Evolutionary conservation across 2,888 invertebrate genomes (phyloP).

Genomic region (Lordiphosa andalusiaca): DNA sequence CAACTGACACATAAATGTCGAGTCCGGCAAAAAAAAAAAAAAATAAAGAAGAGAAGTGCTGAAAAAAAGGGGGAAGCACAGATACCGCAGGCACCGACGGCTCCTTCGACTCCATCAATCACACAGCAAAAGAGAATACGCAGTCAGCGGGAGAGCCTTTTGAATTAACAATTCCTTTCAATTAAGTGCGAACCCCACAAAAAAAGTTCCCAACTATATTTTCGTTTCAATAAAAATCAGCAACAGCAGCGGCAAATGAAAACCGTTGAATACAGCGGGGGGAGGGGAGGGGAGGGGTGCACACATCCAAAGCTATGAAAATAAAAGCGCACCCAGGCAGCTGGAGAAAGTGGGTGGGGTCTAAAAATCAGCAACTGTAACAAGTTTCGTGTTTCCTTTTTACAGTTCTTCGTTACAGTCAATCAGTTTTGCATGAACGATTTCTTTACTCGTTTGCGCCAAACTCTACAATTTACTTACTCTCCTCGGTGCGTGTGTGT

Average conservation of each 20-base stretch:
- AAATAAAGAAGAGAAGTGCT: conserved; percentile 10
- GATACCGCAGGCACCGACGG: neutral
- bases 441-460: conserved; percentile 15
- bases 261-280: conserved; percentile 65
- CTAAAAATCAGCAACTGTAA: conserved; percentile 67
- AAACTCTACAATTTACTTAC: conserved; percentile 15
- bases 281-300: no score
- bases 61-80: neutral
- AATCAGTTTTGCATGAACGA: conserved; percentile 71
- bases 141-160: conserved; percentile 20
- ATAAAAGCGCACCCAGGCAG: conserved; percentile 47
- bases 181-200: conserved; percentile 67
- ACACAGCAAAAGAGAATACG: conserved; percentile 12
- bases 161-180: conserved; percentile 71
- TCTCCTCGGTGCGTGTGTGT: conserved; percentile 4
- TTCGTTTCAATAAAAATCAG: conserved; percentile 70
- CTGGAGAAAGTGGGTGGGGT: conserved; percentile 2
- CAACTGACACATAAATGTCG: conserved; percentile 54
- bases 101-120: conserved; percentile 2
- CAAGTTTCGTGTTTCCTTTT: conserved; percentile 15
- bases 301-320: conserved; percentile 44
- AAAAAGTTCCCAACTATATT: conserved; percentile 62
- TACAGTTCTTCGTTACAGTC: conserved; percentile 69
- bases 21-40: conserved; percentile 6
- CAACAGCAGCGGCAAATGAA: conserved; percentile 27